Base-by-base conservation (phyloP, 2,888 invertebrate genomes). In the Phortica magna region DNA sequence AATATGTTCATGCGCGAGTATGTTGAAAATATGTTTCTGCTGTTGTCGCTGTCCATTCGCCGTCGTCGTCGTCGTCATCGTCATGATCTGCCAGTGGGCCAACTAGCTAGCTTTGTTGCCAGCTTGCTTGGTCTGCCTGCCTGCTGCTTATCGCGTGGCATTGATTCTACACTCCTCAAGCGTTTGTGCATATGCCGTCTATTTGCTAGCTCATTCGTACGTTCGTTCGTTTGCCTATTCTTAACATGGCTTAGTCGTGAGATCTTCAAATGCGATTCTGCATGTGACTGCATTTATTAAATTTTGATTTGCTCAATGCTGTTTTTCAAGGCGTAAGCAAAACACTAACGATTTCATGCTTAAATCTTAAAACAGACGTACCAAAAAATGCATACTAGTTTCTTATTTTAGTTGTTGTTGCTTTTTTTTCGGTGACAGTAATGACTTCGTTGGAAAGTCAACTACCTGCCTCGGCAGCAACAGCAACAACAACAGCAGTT, bases 1-100 rank as follows among this genome's bases (percentile, higher is more conserved):
- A 87, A 85, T 85, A 87, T 85, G 87, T 85, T 85, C 41, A 65
- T 85, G 84, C 85, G 81, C 82, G 84, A 81, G 80, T 80, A 81
- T 81, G 84, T 88, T 84, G 81, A 75, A 83, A 83, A 83, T 83
- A 81, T 83, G 84, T 85, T 88, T 83, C 83, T 85, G 88, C 53
- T 68, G 59, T 73, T 61, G 61, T 61, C 22, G 22, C 61, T 61
- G 61, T 61, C 22, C 61, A 22, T 22, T 61, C 10, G 17, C 17
- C 61, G 61, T 22, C 19, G 17, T 19, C 17, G 17, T 59, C 17
- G 59, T 17, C 59, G 59, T 59, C 59, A 59, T 9, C 59, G 19
- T 7, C 61, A 61, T 17, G 17, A 17, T 17, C 57, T 17, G 14
- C 57, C 57, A 59, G 12, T 22, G 22, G 59, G 17, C 5, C 48